Conservation (phyloP, 1,140 invertebrate species). For the Papilio xuthus region DNA sequence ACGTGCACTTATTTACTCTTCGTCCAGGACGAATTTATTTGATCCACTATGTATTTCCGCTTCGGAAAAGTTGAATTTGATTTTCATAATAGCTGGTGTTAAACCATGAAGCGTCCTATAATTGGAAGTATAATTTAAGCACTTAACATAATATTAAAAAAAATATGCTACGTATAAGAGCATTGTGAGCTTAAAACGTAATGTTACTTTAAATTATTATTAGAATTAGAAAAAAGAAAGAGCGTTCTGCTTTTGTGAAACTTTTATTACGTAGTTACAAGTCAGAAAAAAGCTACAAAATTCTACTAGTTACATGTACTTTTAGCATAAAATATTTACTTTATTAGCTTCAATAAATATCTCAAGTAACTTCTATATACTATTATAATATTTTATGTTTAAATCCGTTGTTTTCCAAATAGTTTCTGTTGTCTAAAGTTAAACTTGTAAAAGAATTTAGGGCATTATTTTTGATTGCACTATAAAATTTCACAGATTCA, state of each 20-base stretch:
- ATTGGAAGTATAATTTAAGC: too few species aligned
- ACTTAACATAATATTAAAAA: too few species aligned
- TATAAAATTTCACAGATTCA: constrained; percentile 14
- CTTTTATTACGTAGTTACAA: too few species aligned
- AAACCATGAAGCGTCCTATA: neutral
- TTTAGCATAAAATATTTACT: too few species aligned
- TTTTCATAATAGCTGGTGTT: neutral
- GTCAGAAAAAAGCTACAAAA: too few species aligned
- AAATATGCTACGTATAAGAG: too few species aligned
- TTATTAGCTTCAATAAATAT: too few species aligned
- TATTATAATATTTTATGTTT: too few species aligned
- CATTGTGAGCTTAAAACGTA: too few species aligned
- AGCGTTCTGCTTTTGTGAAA: neutral
- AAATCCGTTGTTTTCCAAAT: neutral
- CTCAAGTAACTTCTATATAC: too few species aligned
- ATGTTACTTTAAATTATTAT: too few species aligned
- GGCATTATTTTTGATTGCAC: neutral
- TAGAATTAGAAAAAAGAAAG: too few species aligned
- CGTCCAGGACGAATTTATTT: neutral
- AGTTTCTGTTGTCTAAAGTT: neutral
- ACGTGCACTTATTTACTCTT: neutral
- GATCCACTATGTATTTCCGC: neutral
- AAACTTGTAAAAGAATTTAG: neutral
- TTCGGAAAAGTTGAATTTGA: neutral
- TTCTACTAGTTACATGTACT: neutral